Conservation (phyloP, 2,113 vertebrate genomes). For the Oryzias woworae region DNA sequence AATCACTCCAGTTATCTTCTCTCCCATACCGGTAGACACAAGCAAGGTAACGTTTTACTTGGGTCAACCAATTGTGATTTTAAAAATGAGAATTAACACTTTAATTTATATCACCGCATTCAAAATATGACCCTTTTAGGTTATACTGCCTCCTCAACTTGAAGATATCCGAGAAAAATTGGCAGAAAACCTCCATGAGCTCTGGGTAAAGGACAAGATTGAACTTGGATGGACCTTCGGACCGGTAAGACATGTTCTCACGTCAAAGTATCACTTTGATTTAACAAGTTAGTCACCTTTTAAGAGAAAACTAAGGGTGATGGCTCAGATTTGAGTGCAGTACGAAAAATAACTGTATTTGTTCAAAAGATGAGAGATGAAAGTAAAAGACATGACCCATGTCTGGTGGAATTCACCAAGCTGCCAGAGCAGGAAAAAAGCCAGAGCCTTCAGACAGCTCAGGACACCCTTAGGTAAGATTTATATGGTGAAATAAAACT, state of each 20-base stretch:
- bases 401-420: conserved; percentile 90
- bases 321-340: too few species aligned
- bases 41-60: conserved; percentile 79
- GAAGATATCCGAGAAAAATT: conserved; percentile 90
- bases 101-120: neutral
- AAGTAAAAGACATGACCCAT: conserved; percentile 85
- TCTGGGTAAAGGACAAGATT: conserved; percentile 93
- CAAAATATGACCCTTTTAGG: conserved; percentile 64
- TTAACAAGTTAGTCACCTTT: too few species aligned
- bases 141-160: conserved; percentile 86
- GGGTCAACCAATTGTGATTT: neutral
- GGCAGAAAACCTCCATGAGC: conserved; percentile 93
- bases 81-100: neutral
- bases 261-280: neutral
- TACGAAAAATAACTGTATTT: neutral
- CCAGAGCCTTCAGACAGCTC: conserved; percentile 87
- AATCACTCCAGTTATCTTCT: conserved; percentile 85
- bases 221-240: conserved; percentile 92
- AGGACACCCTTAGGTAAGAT: conserved; percentile 88
- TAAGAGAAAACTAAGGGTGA: too few species aligned
- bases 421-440: conserved; percentile 89
- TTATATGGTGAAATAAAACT: neutral
- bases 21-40: conserved; percentile 86
- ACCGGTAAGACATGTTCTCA: conserved; percentile 72
- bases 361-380: conserved; percentile 87